These are phyloP conservation scores for Montipora efflorescens DNA, from an alignment of 64 coral and sea anemone genomes.

Conservation along the genomic window DNA sequence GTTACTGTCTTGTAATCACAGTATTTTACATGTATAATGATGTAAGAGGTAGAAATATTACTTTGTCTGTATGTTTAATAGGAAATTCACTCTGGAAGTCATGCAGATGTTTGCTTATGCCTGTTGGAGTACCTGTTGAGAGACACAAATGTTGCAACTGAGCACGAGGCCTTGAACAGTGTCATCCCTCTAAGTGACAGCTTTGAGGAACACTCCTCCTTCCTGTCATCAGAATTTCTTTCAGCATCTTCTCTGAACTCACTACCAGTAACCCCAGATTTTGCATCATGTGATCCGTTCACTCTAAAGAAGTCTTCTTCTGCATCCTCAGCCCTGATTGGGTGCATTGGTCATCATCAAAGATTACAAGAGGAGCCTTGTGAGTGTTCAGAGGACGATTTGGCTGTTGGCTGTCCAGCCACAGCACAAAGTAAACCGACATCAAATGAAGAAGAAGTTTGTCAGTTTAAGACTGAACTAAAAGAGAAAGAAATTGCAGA, in stretches of 20 bases:
- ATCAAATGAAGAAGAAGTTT: neutral
- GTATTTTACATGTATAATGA: no score
- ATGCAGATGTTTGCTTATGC: no score
- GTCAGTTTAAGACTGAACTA: neutral
- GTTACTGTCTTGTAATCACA: no score
- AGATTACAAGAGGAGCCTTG: neutral
- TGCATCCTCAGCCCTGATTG: neutral
- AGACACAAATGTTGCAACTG: neutral
- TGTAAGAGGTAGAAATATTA: no score
- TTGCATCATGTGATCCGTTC: neutral
- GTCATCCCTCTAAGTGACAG: neutral
- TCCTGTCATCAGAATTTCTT: neutral
- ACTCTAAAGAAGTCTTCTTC: neutral
- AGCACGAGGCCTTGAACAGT: neutral
- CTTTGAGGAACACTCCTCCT: neutral
- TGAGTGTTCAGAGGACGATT: neutral
- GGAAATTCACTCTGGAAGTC: no score
- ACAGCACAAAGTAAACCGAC: neutral
- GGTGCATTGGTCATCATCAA: neutral
- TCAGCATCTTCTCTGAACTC: constrained; percentile 4
- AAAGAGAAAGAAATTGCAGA: neutral
- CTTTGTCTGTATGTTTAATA: no score
- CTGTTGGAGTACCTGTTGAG: neutral
- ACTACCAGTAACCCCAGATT: neutral
- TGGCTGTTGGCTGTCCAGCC: neutral